Evolutionary conservation across 92 coral and sea anemone genomes (phyloP), one percentile per base, ranked within the genome.

Genomic region (Epizoanthus rinbou): DNA sequence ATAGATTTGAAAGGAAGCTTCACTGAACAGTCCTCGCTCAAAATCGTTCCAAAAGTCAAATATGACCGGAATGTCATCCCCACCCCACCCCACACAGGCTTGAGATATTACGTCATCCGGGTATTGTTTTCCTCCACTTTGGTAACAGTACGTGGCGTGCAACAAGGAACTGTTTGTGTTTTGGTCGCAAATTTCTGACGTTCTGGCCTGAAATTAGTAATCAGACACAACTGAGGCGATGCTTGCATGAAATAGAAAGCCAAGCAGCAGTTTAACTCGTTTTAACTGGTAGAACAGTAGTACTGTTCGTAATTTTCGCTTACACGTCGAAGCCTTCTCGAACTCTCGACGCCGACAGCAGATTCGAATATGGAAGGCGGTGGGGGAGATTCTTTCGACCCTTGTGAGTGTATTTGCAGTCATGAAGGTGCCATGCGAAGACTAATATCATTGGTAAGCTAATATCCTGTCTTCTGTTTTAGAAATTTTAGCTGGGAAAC

Each of bases 401-500:
- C 98, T 18, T 97, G 99, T 74, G 99, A 97, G 84, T 97, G 99
- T 86, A 94, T 97, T 70, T 97, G 98, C 82, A 90, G 98, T 66
- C 92, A 97, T 47, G 98, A 97, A 45, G 98, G 99, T 10, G 99
- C 99, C 8, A 97, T 97, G 99, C 89, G 99, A 78, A 88, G 99
- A 52, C 85, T 97, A 11, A 97, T 97, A 75, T 97, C 99, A 37
- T 79, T 97, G 87, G 99, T 97, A 89, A 90, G 98, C 85, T 18
- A 3, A 31, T 35, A n/a, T 17, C 11, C 25, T 17, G 11, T 73
- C 22, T 37, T 75, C 11, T 3, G 10, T 16, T 59, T 19, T n/a
- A n/a, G n/a, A n/a, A n/a, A n/a, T n/a, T n/a, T n/a, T 37, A 33
- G 45, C 25, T 60, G 14, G 66, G 8, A 47, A 52, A 62, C 67